Evolutionary conservation across 2,888 invertebrate species (phyloP).

Genomic region (Sarcophaga caerulescens): DNA sequence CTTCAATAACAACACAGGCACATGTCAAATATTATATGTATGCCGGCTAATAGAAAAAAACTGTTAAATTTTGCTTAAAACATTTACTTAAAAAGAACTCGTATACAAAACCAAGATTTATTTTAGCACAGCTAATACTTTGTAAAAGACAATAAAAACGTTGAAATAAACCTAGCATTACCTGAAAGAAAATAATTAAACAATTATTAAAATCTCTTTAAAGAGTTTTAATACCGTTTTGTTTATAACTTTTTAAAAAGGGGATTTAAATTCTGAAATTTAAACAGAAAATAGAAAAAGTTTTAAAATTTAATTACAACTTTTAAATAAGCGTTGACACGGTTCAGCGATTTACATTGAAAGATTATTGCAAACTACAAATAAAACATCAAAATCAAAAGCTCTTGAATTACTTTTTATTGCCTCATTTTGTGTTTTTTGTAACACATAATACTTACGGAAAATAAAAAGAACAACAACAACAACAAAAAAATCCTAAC

Average conservation of each 20-base stretch:
- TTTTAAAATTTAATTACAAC: constrained; percentile 27
- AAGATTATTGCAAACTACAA: constrained; percentile 29
- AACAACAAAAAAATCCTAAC: constrained; percentile 36
- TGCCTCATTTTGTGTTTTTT: constrained; percentile 22
- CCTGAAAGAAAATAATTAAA: not conserved
- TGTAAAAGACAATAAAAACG: not conserved
- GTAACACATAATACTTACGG: constrained; percentile 4
- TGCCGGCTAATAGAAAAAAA: not conserved
- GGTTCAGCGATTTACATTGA: constrained; percentile 57
- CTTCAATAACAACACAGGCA: not conserved
- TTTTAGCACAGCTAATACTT: not conserved
- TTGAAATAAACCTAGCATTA: constrained; percentile 6
- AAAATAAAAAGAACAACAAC: not conserved
- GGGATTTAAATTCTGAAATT: constrained; percentile 1
- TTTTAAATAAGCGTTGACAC: constrained; percentile 29
- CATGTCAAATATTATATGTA: constrained; percentile 7
- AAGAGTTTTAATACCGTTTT: constrained; percentile 42
- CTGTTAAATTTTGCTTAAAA: not conserved
- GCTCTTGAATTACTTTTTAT: constrained; percentile 32
- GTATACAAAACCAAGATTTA: no score
- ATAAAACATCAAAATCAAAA: constrained; percentile 15
- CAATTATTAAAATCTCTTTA: constrained; percentile 8
- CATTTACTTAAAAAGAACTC: no score
- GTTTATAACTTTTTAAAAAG: constrained; percentile 19
- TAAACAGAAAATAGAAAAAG: no score